Conservation (phyloP, 2,797 vertebrate species). For the Momotus momota region DNA sequence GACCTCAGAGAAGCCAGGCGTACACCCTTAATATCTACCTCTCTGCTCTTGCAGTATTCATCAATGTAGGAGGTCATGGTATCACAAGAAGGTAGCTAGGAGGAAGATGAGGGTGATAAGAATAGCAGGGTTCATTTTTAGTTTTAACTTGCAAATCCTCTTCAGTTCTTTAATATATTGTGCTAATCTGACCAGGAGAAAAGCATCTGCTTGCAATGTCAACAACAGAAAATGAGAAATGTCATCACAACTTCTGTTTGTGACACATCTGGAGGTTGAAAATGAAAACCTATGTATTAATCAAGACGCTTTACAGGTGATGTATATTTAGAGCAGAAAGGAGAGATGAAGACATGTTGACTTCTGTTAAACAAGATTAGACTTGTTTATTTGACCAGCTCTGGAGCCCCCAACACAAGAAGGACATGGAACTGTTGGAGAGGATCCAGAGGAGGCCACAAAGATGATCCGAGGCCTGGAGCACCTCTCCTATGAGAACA, state of each 20-base stretch:
- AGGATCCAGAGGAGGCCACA: no score
- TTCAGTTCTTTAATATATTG: neutral
- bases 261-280: neutral
- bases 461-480: no score
- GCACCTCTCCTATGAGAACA: no score
- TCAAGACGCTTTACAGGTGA: neutral
- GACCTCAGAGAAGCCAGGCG: slow-evolving; percentile 42
- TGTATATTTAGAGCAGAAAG: neutral
- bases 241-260: neutral
- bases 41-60: slow-evolving; percentile 3
- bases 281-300: neutral
- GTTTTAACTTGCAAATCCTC: neutral
- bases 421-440: no score
- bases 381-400: neutral
- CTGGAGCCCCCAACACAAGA: no score
- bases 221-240: slow-evolving; percentile 1
- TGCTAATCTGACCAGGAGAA: slow-evolving; percentile 1
- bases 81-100: slow-evolving; percentile 23
- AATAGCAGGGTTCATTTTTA: neutral
- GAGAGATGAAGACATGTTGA: neutral
- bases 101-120: slow-evolving; percentile 62
- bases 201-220: neutral
- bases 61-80: slow-evolving; percentile 55
- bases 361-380: neutral
- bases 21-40: slow-evolving; percentile 17